Conservation (phyloP, 2,888 invertebrate species). For the Metellina segmentata region DNA sequence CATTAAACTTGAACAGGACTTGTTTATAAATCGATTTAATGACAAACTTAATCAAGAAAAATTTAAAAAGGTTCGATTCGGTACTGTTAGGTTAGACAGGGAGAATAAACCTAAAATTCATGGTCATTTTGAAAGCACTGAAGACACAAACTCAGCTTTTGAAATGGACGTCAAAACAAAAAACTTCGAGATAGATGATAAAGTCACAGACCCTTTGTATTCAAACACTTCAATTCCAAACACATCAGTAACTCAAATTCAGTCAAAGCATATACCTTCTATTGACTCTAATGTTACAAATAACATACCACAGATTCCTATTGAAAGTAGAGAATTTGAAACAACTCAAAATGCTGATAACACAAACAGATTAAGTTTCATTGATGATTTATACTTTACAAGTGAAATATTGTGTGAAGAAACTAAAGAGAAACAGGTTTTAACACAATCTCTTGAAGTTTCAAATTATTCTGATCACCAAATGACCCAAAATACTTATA, state of each 20-base stretch:
- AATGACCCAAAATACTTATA: neutral
- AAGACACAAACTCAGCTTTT: too few species aligned
- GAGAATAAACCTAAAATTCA: slow-evolving; percentile 69
- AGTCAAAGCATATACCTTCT: neutral
- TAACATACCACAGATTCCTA: neutral
- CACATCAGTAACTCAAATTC: neutral
- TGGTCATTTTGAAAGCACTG: slow-evolving; percentile 62
- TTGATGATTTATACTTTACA: slow-evolving; percentile 64
- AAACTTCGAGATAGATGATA: neutral
- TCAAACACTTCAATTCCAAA: too few species aligned
- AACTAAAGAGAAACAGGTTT: neutral
- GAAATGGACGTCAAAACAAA: too few species aligned
- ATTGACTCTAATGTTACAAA: neutral
- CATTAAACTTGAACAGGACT: neutral
- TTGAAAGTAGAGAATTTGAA: neutral
- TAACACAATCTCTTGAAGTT: too few species aligned
- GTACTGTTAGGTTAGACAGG: slow-evolving; percentile 71
- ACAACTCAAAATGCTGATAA: slow-evolving; percentile 18
- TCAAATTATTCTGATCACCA: neutral
- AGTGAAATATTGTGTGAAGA: neutral
- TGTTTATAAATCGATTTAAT: neutral
- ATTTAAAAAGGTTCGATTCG: slow-evolving; percentile 42
- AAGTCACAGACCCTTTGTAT: too few species aligned
- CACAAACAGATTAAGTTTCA: slow-evolving; percentile 9
- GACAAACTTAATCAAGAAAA: slow-evolving; percentile 8